Conservation (phyloP, 2,797 vertebrate genomes). For the Peromyscus aztecus region DNA sequence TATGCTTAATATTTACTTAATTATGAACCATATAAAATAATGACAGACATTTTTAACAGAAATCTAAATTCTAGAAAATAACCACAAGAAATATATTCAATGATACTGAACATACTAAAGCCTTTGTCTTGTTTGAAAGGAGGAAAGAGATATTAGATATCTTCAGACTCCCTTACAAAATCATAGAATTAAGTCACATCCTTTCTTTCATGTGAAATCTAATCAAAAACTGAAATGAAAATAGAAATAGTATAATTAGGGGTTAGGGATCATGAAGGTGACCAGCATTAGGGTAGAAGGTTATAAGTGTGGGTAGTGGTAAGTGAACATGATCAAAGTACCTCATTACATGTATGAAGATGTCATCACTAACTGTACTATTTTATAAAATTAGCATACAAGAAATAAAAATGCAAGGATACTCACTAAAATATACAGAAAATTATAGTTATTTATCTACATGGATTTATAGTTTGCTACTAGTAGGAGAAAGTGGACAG, state of each 20-base stretch:
- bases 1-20: background rate
- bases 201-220: background rate
- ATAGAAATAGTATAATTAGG: background rate
- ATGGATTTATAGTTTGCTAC: background rate
- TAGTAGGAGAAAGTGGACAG: background rate
- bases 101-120: background rate
- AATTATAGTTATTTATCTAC: background rate
- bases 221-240: background rate
- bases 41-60: background rate
- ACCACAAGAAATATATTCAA: background rate
- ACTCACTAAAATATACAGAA: background rate
- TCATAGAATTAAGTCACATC: background rate
- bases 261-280: background rate
- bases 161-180: background rate
- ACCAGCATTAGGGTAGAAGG: background rate
- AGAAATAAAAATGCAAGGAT: background rate
- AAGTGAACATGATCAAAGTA: background rate
- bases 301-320: background rate
- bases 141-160: background rate
- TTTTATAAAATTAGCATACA: background rate
- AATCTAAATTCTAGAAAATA: background rate
- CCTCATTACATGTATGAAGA: background rate
- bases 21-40: background rate
- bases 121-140: constrained; percentile 18
- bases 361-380: background rate